These are phyloP conservation scores for Leucoraja ocellata DNA, from an alignment of 2,797 vertebrate species.

Conservation along the genomic window DNA sequence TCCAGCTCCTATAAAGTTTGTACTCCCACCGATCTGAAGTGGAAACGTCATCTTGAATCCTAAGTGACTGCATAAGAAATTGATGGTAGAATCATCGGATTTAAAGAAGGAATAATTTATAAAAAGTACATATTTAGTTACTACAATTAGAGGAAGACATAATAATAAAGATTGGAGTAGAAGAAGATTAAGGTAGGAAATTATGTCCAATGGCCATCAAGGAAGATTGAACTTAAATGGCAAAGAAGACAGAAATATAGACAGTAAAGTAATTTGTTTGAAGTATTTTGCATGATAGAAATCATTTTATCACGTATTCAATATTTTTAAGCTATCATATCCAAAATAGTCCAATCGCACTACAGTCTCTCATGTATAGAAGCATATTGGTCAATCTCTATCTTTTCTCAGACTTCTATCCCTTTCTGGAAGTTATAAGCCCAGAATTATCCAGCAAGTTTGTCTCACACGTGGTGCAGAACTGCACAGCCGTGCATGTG, in stretches of 20 bases:
- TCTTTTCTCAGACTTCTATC: neutral
- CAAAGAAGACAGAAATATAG: neutral
- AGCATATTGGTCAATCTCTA: neutral
- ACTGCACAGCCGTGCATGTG: neutral
- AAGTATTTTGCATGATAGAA: neutral
- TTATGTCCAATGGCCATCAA: neutral
- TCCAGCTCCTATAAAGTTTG: too few relatives aligned
- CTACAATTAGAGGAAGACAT: neutral
- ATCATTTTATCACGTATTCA: neutral
- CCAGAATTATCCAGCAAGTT: neutral
- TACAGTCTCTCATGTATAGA: neutral
- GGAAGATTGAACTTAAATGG: neutral
- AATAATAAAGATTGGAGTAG: neutral
- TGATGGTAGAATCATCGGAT: neutral
- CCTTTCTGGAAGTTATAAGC: too few relatives aligned
- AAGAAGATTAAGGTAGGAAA: neutral
- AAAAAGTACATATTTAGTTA: too few relatives aligned
- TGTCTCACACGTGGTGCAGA: neutral
- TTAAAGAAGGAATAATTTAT: neutral
- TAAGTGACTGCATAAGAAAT: too few relatives aligned
- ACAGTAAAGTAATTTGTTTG: neutral
- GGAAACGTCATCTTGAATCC: too few relatives aligned
- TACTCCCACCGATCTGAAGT: too few relatives aligned
- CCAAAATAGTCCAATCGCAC: neutral
- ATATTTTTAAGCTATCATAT: neutral